Base-by-base conservation (phyloP, 2,113 vertebrate species). In the Pygoscelis antarcticus region DNA sequence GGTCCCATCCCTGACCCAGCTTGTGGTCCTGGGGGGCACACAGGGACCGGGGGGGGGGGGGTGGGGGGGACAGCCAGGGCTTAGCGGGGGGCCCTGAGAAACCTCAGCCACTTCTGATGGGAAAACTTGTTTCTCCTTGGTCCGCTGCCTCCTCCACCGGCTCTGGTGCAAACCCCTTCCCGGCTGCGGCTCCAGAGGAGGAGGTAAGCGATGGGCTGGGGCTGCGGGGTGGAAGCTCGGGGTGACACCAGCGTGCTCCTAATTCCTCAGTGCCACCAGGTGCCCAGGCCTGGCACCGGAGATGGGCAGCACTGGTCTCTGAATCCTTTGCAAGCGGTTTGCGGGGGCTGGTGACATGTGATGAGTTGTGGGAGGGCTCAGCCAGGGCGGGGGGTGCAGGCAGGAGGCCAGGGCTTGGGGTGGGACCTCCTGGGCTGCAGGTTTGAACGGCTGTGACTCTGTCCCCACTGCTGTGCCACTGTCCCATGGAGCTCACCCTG, bases 81-180 rank as follows among this genome's bases (percentile, higher is more conserved):
- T 75, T 34, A 32, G 21, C 0, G 2, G 9, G 46, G 27, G 18
- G 3, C 2, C 5, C 32, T 79, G 71, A 49, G 18, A 62, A 82
- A 57, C 52, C 30, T 90, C 46, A 38, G 11, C 62, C 5, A 2
- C 54, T 57, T 62, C 76, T 87, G 44, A 61, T 36, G 27, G 64
- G 55, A 55, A 61, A 87, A 69, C 7, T n/a, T 26, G 1, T 60
- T 87, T 81, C 54, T 83, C n/a, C 58, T 75, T 0, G 3, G 6
- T 64, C 27, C 0, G 1, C 65, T 52, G 65, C 62, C 0, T 58
- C 32, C 26, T 76, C 10, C 32, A 11, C 52, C 1, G 13, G 51
- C 32, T 54, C 42, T 0, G 5, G 38, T 29, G 23, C 70, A 49
- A 44, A 40, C 16, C 47, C 30, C 47, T 49, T 51, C 11, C 44